Conservation (phyloP, 2,797 vertebrate genomes). For the Scyliorhinus canicula region DNA sequence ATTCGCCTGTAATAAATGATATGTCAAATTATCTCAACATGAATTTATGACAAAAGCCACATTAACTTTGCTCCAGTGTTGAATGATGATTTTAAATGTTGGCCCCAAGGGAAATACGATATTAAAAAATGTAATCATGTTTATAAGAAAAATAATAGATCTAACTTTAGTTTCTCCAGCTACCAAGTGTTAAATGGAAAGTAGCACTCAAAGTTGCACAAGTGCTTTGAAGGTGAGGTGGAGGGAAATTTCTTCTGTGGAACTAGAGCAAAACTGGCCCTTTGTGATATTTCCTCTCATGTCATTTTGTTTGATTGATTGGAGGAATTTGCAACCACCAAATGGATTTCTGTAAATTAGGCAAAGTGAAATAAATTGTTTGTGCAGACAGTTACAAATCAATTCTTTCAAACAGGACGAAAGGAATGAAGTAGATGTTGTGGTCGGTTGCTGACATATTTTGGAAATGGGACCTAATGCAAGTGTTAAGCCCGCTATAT, state of each 20-base stretch:
- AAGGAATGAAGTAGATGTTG: not conserved
- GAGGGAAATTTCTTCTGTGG: not conserved
- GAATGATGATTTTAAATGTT: not conserved
- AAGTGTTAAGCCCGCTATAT: not conserved
- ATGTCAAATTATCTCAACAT: slow-evolving; percentile 27
- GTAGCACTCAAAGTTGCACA: not conserved
- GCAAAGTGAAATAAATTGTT: not conserved
- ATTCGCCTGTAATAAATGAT: slow-evolving; percentile 20
- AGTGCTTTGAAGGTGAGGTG: not conserved
- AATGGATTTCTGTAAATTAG: not conserved
- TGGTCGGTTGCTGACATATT: not conserved
- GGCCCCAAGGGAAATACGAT: not conserved
- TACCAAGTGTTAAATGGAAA: not conserved
- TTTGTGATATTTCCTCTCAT: not conserved
- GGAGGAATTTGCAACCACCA: not conserved
- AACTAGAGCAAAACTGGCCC: not conserved
- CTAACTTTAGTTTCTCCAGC: not conserved
- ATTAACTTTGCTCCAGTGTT: not conserved
- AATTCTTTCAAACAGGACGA: not conserved
- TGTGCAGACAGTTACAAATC: not conserved
- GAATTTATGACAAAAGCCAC: slow-evolving; percentile 17
- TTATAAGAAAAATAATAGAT: slow-evolving; percentile 23
- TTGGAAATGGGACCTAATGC: not conserved
- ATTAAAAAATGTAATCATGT: slow-evolving; percentile 27
- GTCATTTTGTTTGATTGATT: not conserved